Evolutionary conservation across 2,888 invertebrate species (phyloP).

Genomic region (Polymixis lichenea): DNA sequence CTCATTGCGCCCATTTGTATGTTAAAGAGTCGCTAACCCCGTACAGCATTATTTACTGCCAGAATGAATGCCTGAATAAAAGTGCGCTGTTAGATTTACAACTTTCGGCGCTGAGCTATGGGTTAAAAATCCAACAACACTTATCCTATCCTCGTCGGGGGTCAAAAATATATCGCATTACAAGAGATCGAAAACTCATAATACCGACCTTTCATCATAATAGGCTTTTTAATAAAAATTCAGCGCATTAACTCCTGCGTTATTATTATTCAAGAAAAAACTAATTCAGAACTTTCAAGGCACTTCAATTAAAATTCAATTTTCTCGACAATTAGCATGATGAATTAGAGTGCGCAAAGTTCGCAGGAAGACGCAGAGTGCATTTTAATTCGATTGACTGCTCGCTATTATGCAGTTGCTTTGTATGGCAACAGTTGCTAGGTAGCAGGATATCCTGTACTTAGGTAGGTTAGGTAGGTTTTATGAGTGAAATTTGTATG

Average conservation of each 20-base stretch:
- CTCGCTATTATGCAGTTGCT: slow-evolving; percentile 25
- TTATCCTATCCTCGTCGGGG: too few relatives aligned
- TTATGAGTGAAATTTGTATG: not conserved
- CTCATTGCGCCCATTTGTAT: not conserved
- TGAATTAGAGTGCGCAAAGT: slow-evolving; percentile 50
- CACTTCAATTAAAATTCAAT: slow-evolving; percentile 53
- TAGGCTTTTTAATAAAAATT: not conserved
- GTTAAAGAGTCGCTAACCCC: not conserved
- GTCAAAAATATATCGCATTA: not conserved
- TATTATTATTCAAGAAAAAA: slow-evolving; percentile 28
- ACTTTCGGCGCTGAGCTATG: not conserved
- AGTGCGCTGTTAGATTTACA: not conserved
- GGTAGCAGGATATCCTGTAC: slow-evolving; percentile 17
- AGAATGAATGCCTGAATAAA: not conserved
- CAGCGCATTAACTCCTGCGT: slow-evolving; percentile 13
- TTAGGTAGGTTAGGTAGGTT: too few relatives aligned
- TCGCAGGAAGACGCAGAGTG: slow-evolving; percentile 56
- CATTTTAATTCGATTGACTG: slow-evolving; percentile 66
- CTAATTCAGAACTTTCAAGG: slow-evolving; percentile 36
- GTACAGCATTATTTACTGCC: not conserved
- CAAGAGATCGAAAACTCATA: not conserved
- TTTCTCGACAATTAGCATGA: slow-evolving; percentile 54
- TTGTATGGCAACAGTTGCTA: slow-evolving; percentile 18
- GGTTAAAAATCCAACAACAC: not conserved
- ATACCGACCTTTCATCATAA: not conserved